A percentile compares a stretch with the other conserved stretches of the same genome.
phyloP scores from a whole-genome alignment of 1,140 invertebrate genomes.

The Drosophila equinoxialis region DNA sequence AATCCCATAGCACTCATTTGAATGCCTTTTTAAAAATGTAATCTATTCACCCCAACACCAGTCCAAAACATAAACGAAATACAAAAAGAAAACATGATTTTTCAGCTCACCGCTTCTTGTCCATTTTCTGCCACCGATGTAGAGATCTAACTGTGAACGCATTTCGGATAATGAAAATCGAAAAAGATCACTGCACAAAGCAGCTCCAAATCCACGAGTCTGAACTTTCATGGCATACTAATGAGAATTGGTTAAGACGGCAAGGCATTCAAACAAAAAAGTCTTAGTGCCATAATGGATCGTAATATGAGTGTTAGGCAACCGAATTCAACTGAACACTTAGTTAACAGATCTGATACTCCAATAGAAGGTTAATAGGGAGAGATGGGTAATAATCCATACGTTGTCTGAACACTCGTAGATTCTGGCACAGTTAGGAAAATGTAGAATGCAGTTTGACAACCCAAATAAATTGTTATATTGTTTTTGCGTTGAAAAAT shows the following conservation, averaged over 20 bases:
- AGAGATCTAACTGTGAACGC: slow-evolving; percentile 64
- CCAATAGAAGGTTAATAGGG: background rate
- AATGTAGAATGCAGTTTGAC: background rate
- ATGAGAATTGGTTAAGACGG: slow-evolving; percentile 40
- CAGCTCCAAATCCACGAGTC: slow-evolving; percentile 10
- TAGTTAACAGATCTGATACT: slow-evolving; percentile 60
- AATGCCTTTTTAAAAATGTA: slow-evolving; percentile 59
- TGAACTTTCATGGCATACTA: slow-evolving; percentile 53
- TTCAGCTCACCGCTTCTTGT: slow-evolving; percentile 43
- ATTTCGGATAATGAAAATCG: slow-evolving; percentile 56
- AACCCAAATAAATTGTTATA: background rate
- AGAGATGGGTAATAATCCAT: slow-evolving; percentile 12
- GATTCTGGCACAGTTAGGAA: background rate
- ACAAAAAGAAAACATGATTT: slow-evolving; percentile 54
- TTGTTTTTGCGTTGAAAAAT: background rate
- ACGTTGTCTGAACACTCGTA: background rate
- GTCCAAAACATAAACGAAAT: slow-evolving; percentile 14
- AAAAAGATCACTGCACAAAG: slow-evolving; percentile 48
- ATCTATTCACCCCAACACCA: slow-evolving; percentile 59
- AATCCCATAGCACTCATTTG: slow-evolving; percentile 55
- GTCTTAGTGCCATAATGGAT: slow-evolving; percentile 20
- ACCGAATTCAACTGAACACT: slow-evolving; percentile 48
- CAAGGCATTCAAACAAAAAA: slow-evolving; percentile 9
- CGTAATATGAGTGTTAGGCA: slow-evolving; percentile 43
- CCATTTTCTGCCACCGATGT: slow-evolving; percentile 43